Evolutionary conservation across 2,797 vertebrate genomes (phyloP).

Genomic region (Lagocephalus sceleratus): DNA sequence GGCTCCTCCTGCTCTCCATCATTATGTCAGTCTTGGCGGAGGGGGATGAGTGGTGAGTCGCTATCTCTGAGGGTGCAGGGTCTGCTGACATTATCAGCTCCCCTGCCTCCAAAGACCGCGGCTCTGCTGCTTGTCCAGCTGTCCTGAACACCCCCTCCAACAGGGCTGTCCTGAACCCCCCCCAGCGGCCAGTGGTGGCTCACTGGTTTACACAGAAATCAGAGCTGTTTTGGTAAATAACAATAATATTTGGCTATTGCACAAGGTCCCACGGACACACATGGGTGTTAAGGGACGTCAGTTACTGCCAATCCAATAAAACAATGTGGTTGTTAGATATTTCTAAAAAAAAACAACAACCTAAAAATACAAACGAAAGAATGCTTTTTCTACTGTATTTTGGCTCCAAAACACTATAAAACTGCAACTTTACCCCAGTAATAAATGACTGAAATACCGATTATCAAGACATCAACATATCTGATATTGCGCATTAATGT

Average conservation of each 20-base stretch:
- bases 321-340: too few species aligned
- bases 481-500: too few species aligned
- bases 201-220: conserved; percentile 3
- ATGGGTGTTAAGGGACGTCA: too few species aligned
- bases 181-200: conserved; percentile 3
- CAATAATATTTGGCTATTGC: conserved; percentile 26
- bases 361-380: too few species aligned
- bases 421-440: too few species aligned
- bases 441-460: too few species aligned
- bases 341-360: too few species aligned
- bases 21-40: conserved; percentile 23
- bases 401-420: too few species aligned
- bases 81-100: conserved; percentile 46
- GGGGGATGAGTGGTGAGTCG: conserved; percentile 21
- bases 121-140: conserved; percentile 37
- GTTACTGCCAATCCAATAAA: too few species aligned
- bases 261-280: conserved; percentile 11
- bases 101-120: conserved; percentile 16
- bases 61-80: conserved; percentile 47
- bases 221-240: conserved; percentile 2
- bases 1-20: conserved; percentile 4
- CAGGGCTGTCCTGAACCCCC: too few species aligned
- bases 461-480: too few species aligned
- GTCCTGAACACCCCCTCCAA: neutral
- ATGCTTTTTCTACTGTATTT: too few species aligned